These are phyloP conservation scores for Leucophenga maculata DNA, from an alignment of 2,888 invertebrate species.

Conservation along the genomic window DNA sequence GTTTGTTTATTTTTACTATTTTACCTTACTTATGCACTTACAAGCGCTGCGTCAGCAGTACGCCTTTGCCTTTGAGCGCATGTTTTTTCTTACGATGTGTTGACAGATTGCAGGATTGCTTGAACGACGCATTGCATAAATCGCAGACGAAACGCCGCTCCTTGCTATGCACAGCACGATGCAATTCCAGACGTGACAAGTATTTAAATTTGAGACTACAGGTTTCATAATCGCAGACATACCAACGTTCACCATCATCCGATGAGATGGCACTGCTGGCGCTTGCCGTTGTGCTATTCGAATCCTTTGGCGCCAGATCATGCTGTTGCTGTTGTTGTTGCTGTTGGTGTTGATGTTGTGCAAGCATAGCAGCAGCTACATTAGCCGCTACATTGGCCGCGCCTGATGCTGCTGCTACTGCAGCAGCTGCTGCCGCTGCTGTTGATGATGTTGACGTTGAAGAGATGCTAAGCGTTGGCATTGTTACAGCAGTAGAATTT, in stretches of 20 bases:
- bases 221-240: slow-evolving; percentile 63
- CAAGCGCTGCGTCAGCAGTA: slow-evolving; percentile 57
- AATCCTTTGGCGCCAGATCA: slow-evolving; percentile 57
- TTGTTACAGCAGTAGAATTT: slow-evolving; percentile 27
- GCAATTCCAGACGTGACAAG: slow-evolving; percentile 66
- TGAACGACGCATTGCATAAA: slow-evolving; percentile 65
- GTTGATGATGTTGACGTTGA: slow-evolving; percentile 43
- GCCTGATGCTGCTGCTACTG: slow-evolving; percentile 34
- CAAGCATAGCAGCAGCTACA: slow-evolving; percentile 35
- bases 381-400: slow-evolving; percentile 33
- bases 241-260: slow-evolving; percentile 68
- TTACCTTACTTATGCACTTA: slow-evolving; percentile 37
- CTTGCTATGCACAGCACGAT: slow-evolving; percentile 68
- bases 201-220: slow-evolving; percentile 68
- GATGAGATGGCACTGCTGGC: slow-evolving; percentile 68
- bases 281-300: slow-evolving; percentile 67
- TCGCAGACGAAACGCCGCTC: slow-evolving; percentile 68
- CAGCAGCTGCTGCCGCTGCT: slow-evolving; percentile 35
- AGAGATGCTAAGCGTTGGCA: slow-evolving; percentile 49
- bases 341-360: slow-evolving; percentile 44
- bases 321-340: slow-evolving; percentile 36
- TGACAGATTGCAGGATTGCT: slow-evolving; percentile 67
- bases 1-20: background rate
- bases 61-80: slow-evolving; percentile 60
- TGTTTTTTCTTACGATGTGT: slow-evolving; percentile 69